These are phyloP conservation scores for Loris lydekkerianus DNA, from an alignment of 2,797 vertebrate species.

Conservation along the genomic window DNA sequence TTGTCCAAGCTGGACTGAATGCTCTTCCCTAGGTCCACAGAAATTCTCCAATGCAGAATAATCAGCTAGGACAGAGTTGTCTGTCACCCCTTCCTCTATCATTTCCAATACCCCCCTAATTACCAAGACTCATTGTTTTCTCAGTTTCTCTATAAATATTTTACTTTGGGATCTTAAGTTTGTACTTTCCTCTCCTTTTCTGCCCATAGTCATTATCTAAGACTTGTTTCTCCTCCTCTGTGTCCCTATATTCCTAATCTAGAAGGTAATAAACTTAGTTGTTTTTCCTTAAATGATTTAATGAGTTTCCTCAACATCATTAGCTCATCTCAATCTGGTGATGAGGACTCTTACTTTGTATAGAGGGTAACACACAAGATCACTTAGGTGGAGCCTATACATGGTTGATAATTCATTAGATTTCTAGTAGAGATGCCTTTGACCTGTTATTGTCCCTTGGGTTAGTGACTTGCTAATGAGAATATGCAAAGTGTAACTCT, in stretches of 20 bases:
- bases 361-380: not conserved
- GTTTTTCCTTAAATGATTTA: conserved; percentile 10
- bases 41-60: not conserved
- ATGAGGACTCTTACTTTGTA: not conserved
- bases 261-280: not conserved
- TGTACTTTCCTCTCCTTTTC: not conserved
- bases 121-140: not conserved
- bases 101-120: not conserved
- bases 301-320: not conserved
- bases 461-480: conserved; percentile 47
- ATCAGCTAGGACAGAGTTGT: not conserved
- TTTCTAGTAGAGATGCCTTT: conserved; percentile 9
- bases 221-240: not conserved
- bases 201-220: not conserved
- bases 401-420: not conserved
- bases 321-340: not conserved
- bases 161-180: not conserved
- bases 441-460: conserved; percentile 5
- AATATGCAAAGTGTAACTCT: not conserved
- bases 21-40: not conserved
- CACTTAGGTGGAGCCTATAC: not conserved
- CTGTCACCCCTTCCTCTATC: not conserved
- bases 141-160: not conserved
- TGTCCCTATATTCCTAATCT: not conserved
- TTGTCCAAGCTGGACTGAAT: not conserved